These are phyloP conservation scores for Macrotus californicus DNA, from an alignment of 2,113 vertebrate species.

Conservation along the genomic window DNA sequence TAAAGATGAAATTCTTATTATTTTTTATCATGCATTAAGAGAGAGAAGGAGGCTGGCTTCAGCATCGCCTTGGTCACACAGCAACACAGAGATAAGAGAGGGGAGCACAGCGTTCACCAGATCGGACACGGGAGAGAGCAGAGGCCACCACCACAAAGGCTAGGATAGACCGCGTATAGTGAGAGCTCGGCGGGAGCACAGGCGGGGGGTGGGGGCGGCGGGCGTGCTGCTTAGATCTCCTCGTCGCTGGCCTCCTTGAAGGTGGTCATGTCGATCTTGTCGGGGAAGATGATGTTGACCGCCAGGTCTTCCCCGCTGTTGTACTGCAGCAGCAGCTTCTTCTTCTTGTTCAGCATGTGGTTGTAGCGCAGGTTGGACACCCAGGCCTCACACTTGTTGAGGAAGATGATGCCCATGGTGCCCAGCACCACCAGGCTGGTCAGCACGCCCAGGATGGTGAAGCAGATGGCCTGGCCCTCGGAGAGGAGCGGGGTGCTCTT, in stretches of 20 bases:
- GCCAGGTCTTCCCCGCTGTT: conserved; percentile 84
- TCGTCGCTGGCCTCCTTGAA: conserved; percentile 81
- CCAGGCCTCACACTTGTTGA: conserved; percentile 93
- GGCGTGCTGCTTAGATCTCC: conserved; percentile 10
- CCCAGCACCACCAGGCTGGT: conserved; percentile 93
- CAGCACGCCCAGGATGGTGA: conserved; percentile 91
- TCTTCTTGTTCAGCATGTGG: conserved; percentile 88
- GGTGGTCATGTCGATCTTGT: conserved; percentile 89
- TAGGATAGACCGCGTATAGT: conserved; percentile 28
- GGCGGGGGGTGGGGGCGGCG: neutral
- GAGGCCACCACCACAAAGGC: conserved; percentile 44
- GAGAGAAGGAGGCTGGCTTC: neutral
- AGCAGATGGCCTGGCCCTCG: conserved; percentile 93
- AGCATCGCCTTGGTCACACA: neutral
- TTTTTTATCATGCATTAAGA: conserved; percentile 60
- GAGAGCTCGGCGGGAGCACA: neutral
- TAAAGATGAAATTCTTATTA: conserved; percentile 49
- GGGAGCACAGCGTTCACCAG: conserved; percentile 48
- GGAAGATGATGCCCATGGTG: conserved; percentile 90
- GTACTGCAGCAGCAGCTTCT: conserved; percentile 85
- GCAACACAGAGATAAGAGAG: conserved; percentile 23
- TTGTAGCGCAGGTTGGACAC: conserved; percentile 89
- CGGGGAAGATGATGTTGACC: conserved; percentile 92
- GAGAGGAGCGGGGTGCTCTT: conserved; percentile 84
- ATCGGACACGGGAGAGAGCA: conserved; percentile 31